phyloP scores from a whole-genome alignment of 2,113 vertebrate genomes.

The Carassius carassius region DNA sequence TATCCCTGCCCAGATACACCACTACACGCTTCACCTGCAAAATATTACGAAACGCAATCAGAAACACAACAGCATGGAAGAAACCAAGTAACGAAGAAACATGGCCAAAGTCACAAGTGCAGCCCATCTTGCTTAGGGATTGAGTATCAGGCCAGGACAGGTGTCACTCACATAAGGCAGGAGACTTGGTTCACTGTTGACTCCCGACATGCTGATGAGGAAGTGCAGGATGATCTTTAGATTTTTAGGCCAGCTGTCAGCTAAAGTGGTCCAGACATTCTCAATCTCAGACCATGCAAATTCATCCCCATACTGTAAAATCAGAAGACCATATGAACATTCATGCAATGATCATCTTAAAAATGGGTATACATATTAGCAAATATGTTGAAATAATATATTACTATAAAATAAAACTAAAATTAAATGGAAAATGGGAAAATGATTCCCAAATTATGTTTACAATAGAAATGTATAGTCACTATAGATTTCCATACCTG shows the following conservation, averaged over 20 bases:
- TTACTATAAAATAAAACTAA: neutral
- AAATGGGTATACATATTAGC: neutral
- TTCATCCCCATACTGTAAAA: slow-evolving; percentile 92
- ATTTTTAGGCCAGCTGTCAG: slow-evolving; percentile 98
- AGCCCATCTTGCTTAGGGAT: neutral
- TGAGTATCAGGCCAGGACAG: neutral
- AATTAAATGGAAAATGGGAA: neutral
- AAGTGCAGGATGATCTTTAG: slow-evolving; percentile 98
- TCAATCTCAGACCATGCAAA: slow-evolving; percentile 98
- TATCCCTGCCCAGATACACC: slow-evolving; percentile 97
- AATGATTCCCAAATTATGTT: neutral
- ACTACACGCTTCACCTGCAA: slow-evolving; percentile 96
- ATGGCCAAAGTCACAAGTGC: neutral
- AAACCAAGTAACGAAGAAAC: neutral
- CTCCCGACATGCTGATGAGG: slow-evolving; percentile 96
- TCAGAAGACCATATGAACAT: neutral
- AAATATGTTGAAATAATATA: neutral
- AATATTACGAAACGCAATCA: neutral
- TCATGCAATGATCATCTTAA: neutral
- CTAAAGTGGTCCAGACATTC: slow-evolving; percentile 97
- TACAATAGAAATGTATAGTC: neutral
- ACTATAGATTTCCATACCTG: neutral
- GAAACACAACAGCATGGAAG: neutral
- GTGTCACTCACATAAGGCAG: slow-evolving; percentile 90
- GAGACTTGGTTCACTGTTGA: slow-evolving; percentile 97